Evolutionary conservation across 2,888 invertebrate species (phyloP).

Genomic region (Ichneumoninae sp.): DNA sequence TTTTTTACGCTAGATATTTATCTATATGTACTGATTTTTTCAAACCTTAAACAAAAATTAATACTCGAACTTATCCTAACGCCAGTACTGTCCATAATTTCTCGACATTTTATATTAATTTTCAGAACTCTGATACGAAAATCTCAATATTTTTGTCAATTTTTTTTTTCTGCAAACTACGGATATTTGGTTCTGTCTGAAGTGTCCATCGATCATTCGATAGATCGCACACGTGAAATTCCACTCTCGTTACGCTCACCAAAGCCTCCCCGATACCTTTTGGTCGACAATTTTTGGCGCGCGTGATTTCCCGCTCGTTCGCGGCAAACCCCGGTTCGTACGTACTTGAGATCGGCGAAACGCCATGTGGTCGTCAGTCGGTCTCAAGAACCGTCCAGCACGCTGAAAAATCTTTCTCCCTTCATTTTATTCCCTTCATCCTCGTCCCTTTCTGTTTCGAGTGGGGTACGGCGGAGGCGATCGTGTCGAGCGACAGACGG

Average conservation of each 20-base stretch:
- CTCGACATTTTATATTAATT: neutral
- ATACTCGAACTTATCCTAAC: no score
- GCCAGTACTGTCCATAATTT: neutral
- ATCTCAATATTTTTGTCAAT: neutral
- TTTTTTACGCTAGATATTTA: no score
- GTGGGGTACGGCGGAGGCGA: conserved; percentile 24
- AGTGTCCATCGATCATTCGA: neutral
- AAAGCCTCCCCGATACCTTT: neutral
- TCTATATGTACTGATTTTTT: no score
- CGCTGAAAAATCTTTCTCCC: conserved; percentile 46
- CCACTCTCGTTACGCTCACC: neutral
- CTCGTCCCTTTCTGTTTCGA: conserved; percentile 37
- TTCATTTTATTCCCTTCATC: conserved; percentile 21
- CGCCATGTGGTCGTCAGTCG: conserved; percentile 44
- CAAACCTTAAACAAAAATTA: no score
- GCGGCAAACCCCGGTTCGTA: neutral
- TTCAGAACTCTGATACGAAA: neutral
- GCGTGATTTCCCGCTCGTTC: conserved; percentile 1
- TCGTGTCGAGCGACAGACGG: conserved; percentile 53
- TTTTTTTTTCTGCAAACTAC: neutral
- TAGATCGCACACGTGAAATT: neutral
- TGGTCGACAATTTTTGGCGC: neutral
- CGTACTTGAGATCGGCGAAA: conserved; percentile 16
- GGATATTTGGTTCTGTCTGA: neutral
- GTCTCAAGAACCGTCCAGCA: conserved; percentile 35